Percentiles rank a stretch among this genome's conserved stretches.
Evolutionary conservation across 92 coral and sea anemone species (phyloP).

Genomic region (Epizoanthus illoricatus): DNA sequence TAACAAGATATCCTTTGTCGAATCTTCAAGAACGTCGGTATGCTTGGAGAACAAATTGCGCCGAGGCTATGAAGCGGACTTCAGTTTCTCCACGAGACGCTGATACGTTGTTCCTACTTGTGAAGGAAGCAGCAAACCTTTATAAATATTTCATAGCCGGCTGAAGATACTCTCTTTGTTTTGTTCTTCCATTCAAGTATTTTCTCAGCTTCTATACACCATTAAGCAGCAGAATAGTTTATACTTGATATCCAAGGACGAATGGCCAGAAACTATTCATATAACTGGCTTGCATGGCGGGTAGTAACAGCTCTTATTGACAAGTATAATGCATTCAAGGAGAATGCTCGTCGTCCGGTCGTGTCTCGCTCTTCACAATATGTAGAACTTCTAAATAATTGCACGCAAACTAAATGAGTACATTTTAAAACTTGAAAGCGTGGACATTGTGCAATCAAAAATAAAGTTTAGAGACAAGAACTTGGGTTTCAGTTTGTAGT

Average conservation of each 20-base stretch:
- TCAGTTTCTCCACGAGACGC: background rate
- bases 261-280: no score
- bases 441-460: background rate
- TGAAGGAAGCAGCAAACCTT: constrained; percentile 37
- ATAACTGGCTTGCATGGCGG: no score
- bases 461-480: background rate
- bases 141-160: constrained; percentile 54
- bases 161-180: constrained; percentile 25
- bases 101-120: background rate
- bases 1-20: no score
- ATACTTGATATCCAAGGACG: no score
- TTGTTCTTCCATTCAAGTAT: background rate
- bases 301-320: background rate
- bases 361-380: background rate
- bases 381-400: background rate
- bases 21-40: no score
- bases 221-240: no score
- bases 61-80: background rate
- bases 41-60: no score
- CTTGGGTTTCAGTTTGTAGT: background rate
- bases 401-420: background rate
- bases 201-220: background rate
- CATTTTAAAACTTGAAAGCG: background rate
- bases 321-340: background rate
- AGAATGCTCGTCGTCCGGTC: background rate